Evolutionary conservation across 2,113 vertebrate species (phyloP).

Genomic region (Otocyon megalotis): DNA sequence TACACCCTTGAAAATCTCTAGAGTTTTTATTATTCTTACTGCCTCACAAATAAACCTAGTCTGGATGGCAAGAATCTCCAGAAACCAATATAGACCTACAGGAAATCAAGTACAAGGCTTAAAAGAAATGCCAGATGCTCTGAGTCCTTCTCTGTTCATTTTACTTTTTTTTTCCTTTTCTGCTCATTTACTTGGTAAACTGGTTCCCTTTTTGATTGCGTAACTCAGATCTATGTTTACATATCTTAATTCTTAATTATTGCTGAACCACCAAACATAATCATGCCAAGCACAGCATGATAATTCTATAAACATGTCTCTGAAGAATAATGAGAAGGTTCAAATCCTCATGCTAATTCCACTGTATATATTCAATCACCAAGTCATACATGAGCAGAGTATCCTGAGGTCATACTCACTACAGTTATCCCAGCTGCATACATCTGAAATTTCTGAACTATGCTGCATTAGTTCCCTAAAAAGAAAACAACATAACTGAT

Average conservation of each 20-base stretch:
- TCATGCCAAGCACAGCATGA: not conserved
- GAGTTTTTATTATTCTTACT: not conserved
- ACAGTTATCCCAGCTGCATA: not conserved
- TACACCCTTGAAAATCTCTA: not conserved
- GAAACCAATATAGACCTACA: not conserved
- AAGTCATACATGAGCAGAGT: not conserved
- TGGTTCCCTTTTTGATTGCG: slow-evolving; percentile 3
- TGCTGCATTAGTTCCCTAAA: not conserved
- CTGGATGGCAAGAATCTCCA: not conserved
- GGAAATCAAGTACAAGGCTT: not conserved
- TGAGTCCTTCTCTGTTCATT: not conserved
- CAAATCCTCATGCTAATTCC: not conserved
- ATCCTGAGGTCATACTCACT: not conserved
- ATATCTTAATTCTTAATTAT: slow-evolving; percentile 35
- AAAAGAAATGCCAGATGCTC: not conserved
- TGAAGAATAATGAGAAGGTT: not conserved
- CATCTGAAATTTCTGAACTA: not conserved
- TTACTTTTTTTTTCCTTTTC: not conserved
- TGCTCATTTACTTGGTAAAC: slow-evolving; percentile 19
- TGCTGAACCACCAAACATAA: slow-evolving; percentile 33
- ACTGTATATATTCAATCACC: not conserved
- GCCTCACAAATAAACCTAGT: not conserved
- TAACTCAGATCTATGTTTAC: slow-evolving; percentile 64
- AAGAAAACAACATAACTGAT: not conserved
- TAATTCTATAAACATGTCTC: slow-evolving; percentile 48